Evolutionary conservation across 2,113 vertebrate species (phyloP).

Genomic region (Catharus fuscescens): DNA sequence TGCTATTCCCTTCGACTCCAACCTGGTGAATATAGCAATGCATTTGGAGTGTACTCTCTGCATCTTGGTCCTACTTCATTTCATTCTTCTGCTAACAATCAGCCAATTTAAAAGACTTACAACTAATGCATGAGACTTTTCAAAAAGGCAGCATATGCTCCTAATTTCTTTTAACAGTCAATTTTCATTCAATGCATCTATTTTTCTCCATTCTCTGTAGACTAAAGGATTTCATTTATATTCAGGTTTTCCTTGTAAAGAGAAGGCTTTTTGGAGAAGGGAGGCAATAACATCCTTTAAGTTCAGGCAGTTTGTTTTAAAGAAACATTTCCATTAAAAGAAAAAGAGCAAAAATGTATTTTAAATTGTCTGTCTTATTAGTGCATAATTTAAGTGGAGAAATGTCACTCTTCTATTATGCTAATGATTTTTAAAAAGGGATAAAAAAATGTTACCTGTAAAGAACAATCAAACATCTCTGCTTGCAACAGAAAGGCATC

Average conservation of each 20-base stretch:
- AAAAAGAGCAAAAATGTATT: not conserved
- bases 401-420: constrained; percentile 60
- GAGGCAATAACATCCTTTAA: not conserved
- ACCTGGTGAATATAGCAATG: not conserved
- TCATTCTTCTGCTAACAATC: constrained; percentile 5
- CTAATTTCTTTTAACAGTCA: constrained; percentile 62
- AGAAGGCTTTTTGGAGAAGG: not conserved
- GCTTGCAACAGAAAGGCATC: constrained; percentile 37
- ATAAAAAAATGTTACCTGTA: not conserved
- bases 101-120: constrained; percentile 20
- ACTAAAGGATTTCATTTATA: constrained; percentile 42
- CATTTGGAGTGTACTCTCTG: not conserved
- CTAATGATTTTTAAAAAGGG: constrained; percentile 11
- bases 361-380: constrained; percentile 27
- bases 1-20: not conserved
- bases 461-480: constrained; percentile 51
- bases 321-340: constrained; percentile 31
- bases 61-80: not conserved
- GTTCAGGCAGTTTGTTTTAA: constrained; percentile 38
- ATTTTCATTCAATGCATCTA: constrained; percentile 44
- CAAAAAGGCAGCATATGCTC: not conserved
- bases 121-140: constrained; percentile 26
- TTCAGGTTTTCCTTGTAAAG: constrained; percentile 2
- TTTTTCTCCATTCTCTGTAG: constrained; percentile 19
- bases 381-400: constrained; percentile 25